A percentile compares a stretch with the other conserved stretches of the same genome.
Conservation (phyloP, 2,797 vertebrate genomes). For the Smutsia gigantea region DNA sequence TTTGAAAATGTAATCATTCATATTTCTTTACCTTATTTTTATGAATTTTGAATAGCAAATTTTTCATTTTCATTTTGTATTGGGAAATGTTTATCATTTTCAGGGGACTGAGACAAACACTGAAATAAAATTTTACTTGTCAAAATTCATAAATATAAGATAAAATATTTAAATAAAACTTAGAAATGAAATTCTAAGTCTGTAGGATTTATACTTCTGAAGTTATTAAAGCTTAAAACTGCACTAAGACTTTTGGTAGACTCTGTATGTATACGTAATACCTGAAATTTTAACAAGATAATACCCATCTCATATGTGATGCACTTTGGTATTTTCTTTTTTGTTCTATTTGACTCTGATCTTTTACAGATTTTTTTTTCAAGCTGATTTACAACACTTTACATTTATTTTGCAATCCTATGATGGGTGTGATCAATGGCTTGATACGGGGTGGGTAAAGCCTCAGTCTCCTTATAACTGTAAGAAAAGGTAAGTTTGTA, state of each 20-base stretch:
- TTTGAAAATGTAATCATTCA: neutral
- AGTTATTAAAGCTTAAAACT: neutral
- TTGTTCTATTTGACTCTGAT: neutral
- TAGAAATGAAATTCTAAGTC: neutral
- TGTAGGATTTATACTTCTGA: neutral
- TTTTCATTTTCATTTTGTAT: slow-evolving; percentile 21
- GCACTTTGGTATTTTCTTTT: slow-evolving; percentile 10
- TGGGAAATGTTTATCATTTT: neutral
- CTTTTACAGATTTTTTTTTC: neutral
- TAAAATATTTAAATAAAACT: slow-evolving; percentile 8
- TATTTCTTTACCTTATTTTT: slow-evolving; percentile 9
- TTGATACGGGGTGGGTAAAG: neutral
- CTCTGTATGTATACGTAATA: neutral
- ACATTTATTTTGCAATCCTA: neutral
- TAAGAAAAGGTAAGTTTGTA: neutral
- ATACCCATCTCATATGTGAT: neutral
- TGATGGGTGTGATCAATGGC: neutral
- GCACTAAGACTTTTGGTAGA: neutral
- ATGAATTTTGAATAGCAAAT: slow-evolving; percentile 27
- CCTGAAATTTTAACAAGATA: neutral
- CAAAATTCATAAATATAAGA: neutral
- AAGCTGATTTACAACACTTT: neutral
- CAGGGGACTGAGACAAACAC: neutral
- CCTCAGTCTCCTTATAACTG: neutral
- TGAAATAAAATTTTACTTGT: slow-evolving; percentile 37